Percentiles rank a stretch among this genome's conserved stretches.
These are phyloP conservation scores for Potamarius usumacintae DNA, from an alignment of 2,113 vertebrate species.

Conservation along the genomic window DNA sequence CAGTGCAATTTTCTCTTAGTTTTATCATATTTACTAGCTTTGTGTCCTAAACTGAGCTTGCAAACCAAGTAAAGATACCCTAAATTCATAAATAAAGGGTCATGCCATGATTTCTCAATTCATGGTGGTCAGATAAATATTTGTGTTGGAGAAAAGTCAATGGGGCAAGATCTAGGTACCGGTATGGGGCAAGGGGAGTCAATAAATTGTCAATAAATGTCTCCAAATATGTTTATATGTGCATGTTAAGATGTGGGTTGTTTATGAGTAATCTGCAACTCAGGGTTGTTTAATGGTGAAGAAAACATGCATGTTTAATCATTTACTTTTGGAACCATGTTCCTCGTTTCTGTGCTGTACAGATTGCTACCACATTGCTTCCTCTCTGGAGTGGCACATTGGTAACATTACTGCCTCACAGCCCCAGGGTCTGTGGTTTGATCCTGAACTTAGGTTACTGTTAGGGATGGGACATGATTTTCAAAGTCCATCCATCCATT, in stretches of 20 bases:
- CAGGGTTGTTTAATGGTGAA: background rate
- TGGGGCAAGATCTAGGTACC: background rate
- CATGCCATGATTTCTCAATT: background rate
- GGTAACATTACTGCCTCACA: background rate
- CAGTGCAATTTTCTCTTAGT: background rate
- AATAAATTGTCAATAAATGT: background rate
- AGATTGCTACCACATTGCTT: background rate
- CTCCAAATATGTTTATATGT: background rate
- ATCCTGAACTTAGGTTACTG: background rate
- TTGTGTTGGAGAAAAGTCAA: background rate
- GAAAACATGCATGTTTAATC: background rate
- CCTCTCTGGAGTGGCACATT: background rate
- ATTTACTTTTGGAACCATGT: background rate
- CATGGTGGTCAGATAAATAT: background rate
- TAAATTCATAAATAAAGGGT: background rate
- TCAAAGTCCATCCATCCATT: no score
- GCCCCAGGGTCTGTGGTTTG: background rate
- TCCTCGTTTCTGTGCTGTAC: background rate
- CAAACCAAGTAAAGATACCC: background rate
- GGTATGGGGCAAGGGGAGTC: background rate
- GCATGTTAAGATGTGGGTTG: background rate
- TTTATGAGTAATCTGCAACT: background rate
- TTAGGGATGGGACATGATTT: no score
- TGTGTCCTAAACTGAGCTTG: background rate
- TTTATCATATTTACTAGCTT: background rate